These are phyloP conservation scores for Mesembrinibis cayennensis DNA, from an alignment of 2,113 vertebrate genomes.

Conservation along the genomic window DNA sequence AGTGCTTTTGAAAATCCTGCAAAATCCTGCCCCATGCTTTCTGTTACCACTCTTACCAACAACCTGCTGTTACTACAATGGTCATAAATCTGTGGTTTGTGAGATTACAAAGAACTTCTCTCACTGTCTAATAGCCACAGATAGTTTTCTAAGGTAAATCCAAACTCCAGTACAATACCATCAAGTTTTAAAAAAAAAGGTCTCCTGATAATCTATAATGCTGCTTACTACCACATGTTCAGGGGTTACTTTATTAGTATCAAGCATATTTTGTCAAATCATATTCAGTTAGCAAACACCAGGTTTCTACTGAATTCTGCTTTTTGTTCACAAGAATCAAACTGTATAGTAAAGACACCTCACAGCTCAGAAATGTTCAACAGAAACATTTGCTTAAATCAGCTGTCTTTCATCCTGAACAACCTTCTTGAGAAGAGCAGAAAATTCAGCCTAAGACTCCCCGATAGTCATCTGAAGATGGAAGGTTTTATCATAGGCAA, in stretches of 20 bases:
- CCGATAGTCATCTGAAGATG: neutral
- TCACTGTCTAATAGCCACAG: neutral
- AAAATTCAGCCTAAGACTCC: conserved; percentile 3
- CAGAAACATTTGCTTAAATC: conserved; percentile 24
- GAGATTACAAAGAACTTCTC: neutral
- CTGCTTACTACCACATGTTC: neutral
- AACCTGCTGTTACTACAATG: neutral
- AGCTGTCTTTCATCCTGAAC: conserved; percentile 27
- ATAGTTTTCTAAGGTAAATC: neutral
- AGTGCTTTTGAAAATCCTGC: neutral
- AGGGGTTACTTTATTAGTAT: neutral
- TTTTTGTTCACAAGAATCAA: neutral
- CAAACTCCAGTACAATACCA: neutral
- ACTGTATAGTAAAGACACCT: neutral
- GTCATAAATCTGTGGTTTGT: neutral
- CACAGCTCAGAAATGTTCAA: neutral
- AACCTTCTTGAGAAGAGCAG: neutral
- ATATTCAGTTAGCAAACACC: neutral
- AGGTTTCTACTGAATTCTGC: neutral
- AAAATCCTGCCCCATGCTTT: neutral
- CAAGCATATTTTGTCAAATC: neutral
- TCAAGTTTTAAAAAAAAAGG: neutral
- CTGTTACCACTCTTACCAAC: neutral
- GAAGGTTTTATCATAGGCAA: conserved; percentile 10
- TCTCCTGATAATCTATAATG: neutral